These are phyloP conservation scores for Australoheros scitulus DNA, from an alignment of 2,113 vertebrate genomes.

Conservation along the genomic window DNA sequence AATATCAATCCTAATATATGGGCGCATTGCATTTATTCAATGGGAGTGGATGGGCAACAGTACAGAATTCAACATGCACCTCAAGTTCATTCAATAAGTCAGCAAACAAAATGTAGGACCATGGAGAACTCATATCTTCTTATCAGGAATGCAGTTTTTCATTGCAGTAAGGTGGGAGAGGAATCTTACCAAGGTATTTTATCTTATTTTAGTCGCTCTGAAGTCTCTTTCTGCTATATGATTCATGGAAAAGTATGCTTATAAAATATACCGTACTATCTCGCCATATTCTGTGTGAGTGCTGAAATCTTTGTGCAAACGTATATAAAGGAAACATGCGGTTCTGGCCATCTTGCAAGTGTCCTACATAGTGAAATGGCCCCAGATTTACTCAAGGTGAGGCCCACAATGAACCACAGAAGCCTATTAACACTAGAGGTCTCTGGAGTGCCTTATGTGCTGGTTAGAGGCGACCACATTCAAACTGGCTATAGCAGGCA, in stretches of 20 bases:
- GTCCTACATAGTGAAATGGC: constrained; percentile 68
- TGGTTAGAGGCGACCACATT: constrained; percentile 58
- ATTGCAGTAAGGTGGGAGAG: constrained; percentile 68
- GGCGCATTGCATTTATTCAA: constrained; percentile 63
- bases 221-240: constrained; percentile 62
- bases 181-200: constrained; percentile 62
- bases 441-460: constrained; percentile 71
- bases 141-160: constrained; percentile 71
- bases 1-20: constrained; percentile 77
- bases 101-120: constrained; percentile 63
- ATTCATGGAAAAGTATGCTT: constrained; percentile 64
- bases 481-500: constrained; percentile 56
- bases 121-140: constrained; percentile 62
- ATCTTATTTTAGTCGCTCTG: constrained; percentile 67
- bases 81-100: constrained; percentile 77
- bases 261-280: constrained; percentile 32
- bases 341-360: constrained; percentile 31
- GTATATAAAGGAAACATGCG: not conserved
- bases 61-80: constrained; percentile 58
- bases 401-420: constrained; percentile 72
- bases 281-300: not conserved
- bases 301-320: not conserved
- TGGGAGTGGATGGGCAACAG: constrained; percentile 53
- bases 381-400: constrained; percentile 74
- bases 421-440: constrained; percentile 79